phyloP scores from a whole-genome alignment of 2,113 vertebrate genomes.

The Zapus hudsonius region DNA sequence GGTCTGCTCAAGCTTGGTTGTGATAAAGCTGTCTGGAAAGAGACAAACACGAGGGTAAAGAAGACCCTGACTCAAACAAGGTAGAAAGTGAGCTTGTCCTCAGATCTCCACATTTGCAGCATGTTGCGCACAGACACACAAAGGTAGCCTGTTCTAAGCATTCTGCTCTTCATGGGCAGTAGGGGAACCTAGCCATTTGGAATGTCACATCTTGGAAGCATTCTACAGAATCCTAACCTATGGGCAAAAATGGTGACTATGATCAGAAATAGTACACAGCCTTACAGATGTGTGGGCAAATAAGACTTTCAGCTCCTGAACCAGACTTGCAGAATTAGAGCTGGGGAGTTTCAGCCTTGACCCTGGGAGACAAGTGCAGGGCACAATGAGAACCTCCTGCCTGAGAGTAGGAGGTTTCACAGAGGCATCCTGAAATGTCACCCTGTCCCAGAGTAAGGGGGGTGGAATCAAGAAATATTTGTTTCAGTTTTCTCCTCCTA shows the following conservation, averaged over 20 bases:
- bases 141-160: rapidly evolving
- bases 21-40: not conserved
- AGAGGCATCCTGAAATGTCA: slow-evolving; percentile 40
- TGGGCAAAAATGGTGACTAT: not conserved
- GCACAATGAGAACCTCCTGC: rapidly evolving
- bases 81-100: too few species aligned
- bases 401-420: slow-evolving; percentile 56
- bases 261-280: not conserved
- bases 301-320: not conserved
- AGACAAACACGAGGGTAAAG: too few species aligned
- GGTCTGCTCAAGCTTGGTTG: rapidly evolving
- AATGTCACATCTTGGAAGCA: not conserved
- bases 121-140: too few species aligned
- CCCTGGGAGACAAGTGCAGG: not conserved
- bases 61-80: too few species aligned
- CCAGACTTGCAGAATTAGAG: not conserved
- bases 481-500: not conserved
- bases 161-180: rapidly evolving
- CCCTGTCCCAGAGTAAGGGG: slow-evolving; percentile 16
- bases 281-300: slow-evolving; percentile 68
- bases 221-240: not conserved
- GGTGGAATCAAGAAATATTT: not conserved
- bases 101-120: too few species aligned
- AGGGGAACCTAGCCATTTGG: not conserved
- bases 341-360: slow-evolving; percentile 5